These are phyloP conservation scores for Lithophane socia DNA, from an alignment of 2,888 invertebrate species.

Conservation along the genomic window DNA sequence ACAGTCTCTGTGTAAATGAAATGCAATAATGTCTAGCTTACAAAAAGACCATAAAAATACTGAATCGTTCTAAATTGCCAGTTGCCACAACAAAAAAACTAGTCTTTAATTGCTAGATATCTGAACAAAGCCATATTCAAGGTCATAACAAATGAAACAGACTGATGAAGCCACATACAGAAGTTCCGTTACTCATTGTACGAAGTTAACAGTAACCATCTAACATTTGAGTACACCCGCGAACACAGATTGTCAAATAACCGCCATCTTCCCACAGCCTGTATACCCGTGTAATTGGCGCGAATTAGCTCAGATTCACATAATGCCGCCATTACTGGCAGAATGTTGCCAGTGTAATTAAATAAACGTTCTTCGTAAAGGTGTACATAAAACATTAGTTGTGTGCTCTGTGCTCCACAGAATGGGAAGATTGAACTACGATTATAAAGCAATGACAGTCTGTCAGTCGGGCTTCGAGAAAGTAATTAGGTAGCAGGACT, in stretches of 20 bases:
- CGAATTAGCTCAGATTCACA: conserved; percentile 75
- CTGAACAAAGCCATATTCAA: conserved; percentile 57
- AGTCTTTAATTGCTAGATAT: conserved; percentile 50
- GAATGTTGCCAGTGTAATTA: conserved; percentile 64
- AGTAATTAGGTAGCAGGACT: conserved; percentile 25
- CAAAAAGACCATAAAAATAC: conserved; percentile 26
- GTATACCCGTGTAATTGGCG: conserved; percentile 65
- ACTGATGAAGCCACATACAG: conserved; percentile 38
- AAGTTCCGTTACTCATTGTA: conserved; percentile 62
- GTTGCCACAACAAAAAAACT: conserved; percentile 47
- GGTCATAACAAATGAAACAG: conserved; percentile 54
- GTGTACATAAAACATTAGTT: conserved; percentile 42
- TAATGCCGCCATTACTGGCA: conserved; percentile 68
- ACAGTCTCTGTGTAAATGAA: not conserved
- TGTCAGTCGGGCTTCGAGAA: conserved; percentile 31
- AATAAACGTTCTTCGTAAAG: conserved; percentile 55
- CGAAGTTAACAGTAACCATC: conserved; percentile 45
- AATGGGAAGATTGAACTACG: conserved; percentile 48
- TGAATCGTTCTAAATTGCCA: conserved; percentile 44
- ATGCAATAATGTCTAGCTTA: not conserved
- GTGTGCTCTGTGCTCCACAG: conserved; percentile 37
- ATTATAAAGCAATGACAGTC: conserved; percentile 53
- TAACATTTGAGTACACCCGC: conserved; percentile 55
- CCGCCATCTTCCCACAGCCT: conserved; percentile 78
- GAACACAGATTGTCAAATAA: conserved; percentile 55